phyloP scores from a whole-genome alignment of 2,797 vertebrate species.

The Danio aesculapii region DNA sequence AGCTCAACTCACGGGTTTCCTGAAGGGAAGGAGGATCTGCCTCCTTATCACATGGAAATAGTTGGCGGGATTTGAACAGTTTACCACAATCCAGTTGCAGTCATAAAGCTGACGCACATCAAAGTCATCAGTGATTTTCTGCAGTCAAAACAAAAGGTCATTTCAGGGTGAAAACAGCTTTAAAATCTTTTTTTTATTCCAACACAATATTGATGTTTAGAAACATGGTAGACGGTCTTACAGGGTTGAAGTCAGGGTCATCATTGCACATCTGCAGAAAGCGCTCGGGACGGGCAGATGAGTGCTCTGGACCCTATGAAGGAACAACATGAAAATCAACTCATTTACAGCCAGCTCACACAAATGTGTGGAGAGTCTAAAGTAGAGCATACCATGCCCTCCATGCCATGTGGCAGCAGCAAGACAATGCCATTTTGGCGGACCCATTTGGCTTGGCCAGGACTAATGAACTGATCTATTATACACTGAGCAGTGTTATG shows the following conservation, averaged over 20 bases:
- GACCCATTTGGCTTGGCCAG: conserved; percentile 86
- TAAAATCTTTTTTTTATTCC: background rate
- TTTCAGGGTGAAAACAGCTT: background rate
- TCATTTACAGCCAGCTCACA: background rate
- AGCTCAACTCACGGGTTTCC: conserved; percentile 84
- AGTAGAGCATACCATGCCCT: conserved; percentile 81
- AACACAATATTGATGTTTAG: background rate
- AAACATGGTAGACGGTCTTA: conserved; percentile 66
- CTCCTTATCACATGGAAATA: conserved; percentile 88
- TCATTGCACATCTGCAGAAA: conserved; percentile 93
- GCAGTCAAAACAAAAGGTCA: background rate
- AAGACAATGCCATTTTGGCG: conserved; percentile 85
- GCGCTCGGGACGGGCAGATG: conserved; percentile 87
- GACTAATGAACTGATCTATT: conserved; percentile 87
- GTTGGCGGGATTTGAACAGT: conserved; percentile 87
- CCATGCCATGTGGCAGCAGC: conserved; percentile 85
- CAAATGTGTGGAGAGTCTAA: background rate
- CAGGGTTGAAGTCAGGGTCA: conserved; percentile 86
- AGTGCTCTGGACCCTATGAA: conserved; percentile 87
- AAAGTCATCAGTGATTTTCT: conserved; percentile 84
- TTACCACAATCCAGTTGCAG: conserved; percentile 91
- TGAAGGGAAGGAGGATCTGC: conserved; percentile 88
- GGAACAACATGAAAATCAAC: background rate
- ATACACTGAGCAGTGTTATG: conserved; percentile 87
- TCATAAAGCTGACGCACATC: conserved; percentile 87